A percentile compares a stretch with the other conserved stretches of the same genome.
These are phyloP conservation scores for Lacerta agilis DNA, from an alignment of 2,797 vertebrate species.

Conservation along the genomic window DNA sequence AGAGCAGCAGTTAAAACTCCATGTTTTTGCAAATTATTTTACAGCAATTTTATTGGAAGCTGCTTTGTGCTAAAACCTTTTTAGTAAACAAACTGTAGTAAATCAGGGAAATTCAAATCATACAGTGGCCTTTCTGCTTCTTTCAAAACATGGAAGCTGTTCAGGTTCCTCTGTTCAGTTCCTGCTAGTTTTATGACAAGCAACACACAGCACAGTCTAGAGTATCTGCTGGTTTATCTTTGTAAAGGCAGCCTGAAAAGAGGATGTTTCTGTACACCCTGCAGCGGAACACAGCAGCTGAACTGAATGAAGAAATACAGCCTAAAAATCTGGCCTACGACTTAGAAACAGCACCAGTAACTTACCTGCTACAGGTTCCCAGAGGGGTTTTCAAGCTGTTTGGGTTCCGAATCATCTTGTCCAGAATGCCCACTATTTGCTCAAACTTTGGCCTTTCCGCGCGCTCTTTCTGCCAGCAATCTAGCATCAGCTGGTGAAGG, in stretches of 20 bases:
- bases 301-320: not conserved
- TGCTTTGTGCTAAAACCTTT: not conserved
- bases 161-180: not conserved
- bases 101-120: not conserved
- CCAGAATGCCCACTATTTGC: constrained; percentile 95
- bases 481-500: constrained; percentile 97
- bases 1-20: not conserved
- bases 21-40: not conserved
- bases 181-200: not conserved
- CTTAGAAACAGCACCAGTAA: not conserved
- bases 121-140: not conserved
- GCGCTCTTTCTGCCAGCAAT: constrained; percentile 98
- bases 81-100: too few species aligned
- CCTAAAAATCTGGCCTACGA: not conserved
- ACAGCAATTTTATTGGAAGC: not conserved
- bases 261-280: not conserved
- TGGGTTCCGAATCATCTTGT: constrained; percentile 99
- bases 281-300: not conserved
- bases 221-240: not conserved
- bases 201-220: not conserved
- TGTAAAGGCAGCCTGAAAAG: not conserved
- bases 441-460: constrained; percentile 97
- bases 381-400: constrained; percentile 96
- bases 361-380: constrained; percentile 94
- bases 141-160: not conserved